These are phyloP conservation scores for Pipa parva DNA, from an alignment of 2,113 vertebrate species.

Conservation along the genomic window DNA sequence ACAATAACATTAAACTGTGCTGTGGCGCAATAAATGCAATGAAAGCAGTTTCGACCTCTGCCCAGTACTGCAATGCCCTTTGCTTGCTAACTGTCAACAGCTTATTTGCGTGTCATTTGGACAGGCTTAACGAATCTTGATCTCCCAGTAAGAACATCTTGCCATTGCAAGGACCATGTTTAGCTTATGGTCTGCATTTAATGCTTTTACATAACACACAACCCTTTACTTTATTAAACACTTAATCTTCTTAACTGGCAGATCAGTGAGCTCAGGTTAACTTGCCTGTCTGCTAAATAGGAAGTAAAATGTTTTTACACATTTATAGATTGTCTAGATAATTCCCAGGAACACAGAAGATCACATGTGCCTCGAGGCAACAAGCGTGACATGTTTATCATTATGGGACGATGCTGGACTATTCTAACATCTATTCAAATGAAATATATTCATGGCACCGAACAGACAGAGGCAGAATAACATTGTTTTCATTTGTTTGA, in stretches of 20 bases:
- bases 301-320: slow-evolving; percentile 10
- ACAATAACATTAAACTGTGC: too few relatives aligned
- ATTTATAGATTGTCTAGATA: slow-evolving; percentile 19
- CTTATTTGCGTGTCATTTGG: background rate
- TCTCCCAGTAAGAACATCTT: background rate
- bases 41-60: too few relatives aligned
- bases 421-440: too few relatives aligned
- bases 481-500: too few relatives aligned
- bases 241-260: slow-evolving; percentile 20
- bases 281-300: slow-evolving; percentile 17
- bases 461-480: too few relatives aligned
- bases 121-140: background rate
- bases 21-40: too few relatives aligned
- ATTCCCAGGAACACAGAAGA: slow-evolving; percentile 25
- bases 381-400: slow-evolving; percentile 1
- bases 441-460: too few relatives aligned
- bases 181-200: background rate
- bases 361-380: background rate
- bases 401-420: too few relatives aligned
- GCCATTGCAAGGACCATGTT: background rate
- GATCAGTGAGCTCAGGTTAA: slow-evolving; percentile 28
- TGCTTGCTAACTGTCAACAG: too few relatives aligned
- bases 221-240: background rate
- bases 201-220: slow-evolving; percentile 18
- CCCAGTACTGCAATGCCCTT: too few relatives aligned